Evolutionary conservation across 2,888 invertebrate species (phyloP), one percentile per base, ranked within the genome.

Genomic region (Poecilus cupreus): DNA sequence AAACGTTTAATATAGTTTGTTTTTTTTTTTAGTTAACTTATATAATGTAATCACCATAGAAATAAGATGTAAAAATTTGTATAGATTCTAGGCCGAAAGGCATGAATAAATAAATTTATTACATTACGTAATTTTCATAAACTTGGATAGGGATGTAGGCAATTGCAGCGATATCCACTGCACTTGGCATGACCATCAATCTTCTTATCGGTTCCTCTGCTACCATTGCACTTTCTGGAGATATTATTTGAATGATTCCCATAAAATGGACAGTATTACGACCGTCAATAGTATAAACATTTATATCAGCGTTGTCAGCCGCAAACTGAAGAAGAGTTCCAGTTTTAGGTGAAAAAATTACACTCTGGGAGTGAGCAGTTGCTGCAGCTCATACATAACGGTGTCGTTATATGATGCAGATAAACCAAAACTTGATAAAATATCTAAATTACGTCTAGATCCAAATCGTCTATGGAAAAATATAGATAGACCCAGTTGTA

Each of bases 401-500:
- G 84, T 83, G 22, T 85, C 84, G 81, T 81, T 84, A 80, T 85
- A 85, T 20, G 85, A 85, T 54, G 18, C 20, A 54, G 83, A 84
- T 20, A 84, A 81, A 81, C 84, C 85, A 57, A 85, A 84, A 77
- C 72, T 57, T 16, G 84, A 84, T 51, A 84, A 84, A 75, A 84
- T 80, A 24, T 83, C 24, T 82, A 84, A 81, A 51, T 84, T 74
- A 76, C 83, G 83, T 82, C 83, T 84, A 6, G 84, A 85, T n/a
- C 83, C 84, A 83, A 80, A 85, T 39, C 82, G 57, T 83, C 83
- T 64, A 80, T 84, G 83, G 80, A 84, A 80, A 83, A 83, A 84
- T 74, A 84, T 83, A 72, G 84, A 78, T 16, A 84, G 81, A 93
- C 85, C 91, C 91, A 18, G 88, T 90, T 60, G 84, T 82, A 86